phyloP scores from a whole-genome alignment of 2,888 invertebrate species.

The Euplagia quadripunctaria region DNA sequence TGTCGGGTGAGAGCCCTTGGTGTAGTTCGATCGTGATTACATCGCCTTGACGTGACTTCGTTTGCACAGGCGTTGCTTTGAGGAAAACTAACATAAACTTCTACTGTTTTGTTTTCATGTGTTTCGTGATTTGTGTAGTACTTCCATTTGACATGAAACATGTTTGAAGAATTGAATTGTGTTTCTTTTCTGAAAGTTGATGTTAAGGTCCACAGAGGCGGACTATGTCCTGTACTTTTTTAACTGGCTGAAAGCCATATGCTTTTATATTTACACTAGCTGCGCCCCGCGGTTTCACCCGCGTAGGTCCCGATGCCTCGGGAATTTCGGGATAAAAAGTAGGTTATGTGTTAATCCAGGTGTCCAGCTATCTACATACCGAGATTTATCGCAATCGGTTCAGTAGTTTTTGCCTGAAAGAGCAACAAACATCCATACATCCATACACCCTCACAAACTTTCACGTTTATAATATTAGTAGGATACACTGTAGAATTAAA shows the following conservation, averaged over 20 bases:
- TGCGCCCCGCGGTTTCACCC: too few species aligned
- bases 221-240: not conserved
- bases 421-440: too few species aligned
- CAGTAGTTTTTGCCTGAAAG: too few species aligned
- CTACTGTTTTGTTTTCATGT: constrained; percentile 61
- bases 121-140: constrained; percentile 38
- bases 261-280: too few species aligned
- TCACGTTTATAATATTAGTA: too few species aligned
- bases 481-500: too few species aligned
- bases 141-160: constrained; percentile 13
- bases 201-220: not conserved
- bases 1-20: constrained; percentile 23
- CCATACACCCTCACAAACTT: too few species aligned
- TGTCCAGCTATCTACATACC: too few species aligned
- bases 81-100: constrained; percentile 84
- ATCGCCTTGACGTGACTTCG: constrained; percentile 77
- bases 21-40: constrained; percentile 69
- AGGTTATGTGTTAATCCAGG: too few species aligned
- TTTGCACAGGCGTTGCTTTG: constrained; percentile 78
- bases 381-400: too few species aligned
- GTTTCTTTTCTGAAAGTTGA: not conserved
- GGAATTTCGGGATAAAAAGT: too few species aligned
- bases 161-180: constrained; percentile 9
- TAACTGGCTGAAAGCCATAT: not conserved
- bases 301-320: too few species aligned